Conservation (phyloP, 1,140 invertebrate genomes). For the Galleria mellonella region DNA sequence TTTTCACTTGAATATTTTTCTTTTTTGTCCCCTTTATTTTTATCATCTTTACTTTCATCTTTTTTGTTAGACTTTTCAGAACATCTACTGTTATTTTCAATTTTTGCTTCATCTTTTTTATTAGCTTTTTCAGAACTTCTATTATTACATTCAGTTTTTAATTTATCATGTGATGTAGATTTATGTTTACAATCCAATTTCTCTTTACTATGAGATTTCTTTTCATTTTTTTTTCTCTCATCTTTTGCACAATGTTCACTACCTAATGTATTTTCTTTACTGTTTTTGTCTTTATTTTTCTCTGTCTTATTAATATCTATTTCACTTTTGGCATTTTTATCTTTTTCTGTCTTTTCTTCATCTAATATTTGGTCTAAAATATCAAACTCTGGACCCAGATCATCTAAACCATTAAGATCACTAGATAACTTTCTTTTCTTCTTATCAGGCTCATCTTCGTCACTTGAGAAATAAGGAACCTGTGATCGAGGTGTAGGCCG, state of each 20-base stretch:
- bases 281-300: slow-evolving; percentile 16
- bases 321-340: slow-evolving; percentile 9
- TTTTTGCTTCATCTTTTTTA: slow-evolving; percentile 21
- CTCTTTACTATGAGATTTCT: slow-evolving; percentile 9
- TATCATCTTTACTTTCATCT: slow-evolving; percentile 16
- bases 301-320: slow-evolving; percentile 13
- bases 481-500: slow-evolving; percentile 57
- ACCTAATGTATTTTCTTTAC: slow-evolving; percentile 2
- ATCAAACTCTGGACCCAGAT: slow-evolving; percentile 67
- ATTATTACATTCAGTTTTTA: slow-evolving; percentile 7
- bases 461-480: slow-evolving; percentile 69
- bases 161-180: slow-evolving; percentile 11
- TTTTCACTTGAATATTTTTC: slow-evolving; percentile 28
- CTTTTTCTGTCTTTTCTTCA: slow-evolving; percentile 53
- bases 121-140: slow-evolving; percentile 7
- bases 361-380: slow-evolving; percentile 69
- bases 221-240: neutral
- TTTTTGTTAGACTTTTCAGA: slow-evolving; percentile 17
- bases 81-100: slow-evolving; percentile 23
- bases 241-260: neutral
- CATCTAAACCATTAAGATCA: slow-evolving; percentile 65
- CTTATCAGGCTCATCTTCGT: slow-evolving; percentile 60
- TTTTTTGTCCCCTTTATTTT: slow-evolving; percentile 17
- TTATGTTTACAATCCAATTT: slow-evolving; percentile 9
- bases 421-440: slow-evolving; percentile 61